Conservation (phyloP, 2,888 invertebrate species). For the Octonoba sinensis region DNA sequence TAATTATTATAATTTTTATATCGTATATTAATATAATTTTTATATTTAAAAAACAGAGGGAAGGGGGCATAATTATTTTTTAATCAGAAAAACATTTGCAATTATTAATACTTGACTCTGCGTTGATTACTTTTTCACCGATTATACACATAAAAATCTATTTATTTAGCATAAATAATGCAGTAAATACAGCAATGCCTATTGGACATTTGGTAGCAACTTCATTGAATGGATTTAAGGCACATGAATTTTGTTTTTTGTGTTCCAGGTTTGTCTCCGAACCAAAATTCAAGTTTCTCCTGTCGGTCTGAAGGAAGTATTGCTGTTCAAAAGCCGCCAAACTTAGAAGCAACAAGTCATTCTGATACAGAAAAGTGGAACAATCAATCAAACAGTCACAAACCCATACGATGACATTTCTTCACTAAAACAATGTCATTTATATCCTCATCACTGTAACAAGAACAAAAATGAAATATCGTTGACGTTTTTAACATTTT, state of each 20-base stretch:
- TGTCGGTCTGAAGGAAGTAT: slow-evolving; percentile 32
- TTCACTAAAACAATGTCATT: slow-evolving; percentile 1
- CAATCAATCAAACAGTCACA: slow-evolving; percentile 41
- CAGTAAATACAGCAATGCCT: too few species aligned
- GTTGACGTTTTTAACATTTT: slow-evolving; percentile 21
- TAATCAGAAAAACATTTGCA: too few species aligned
- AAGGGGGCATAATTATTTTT: too few species aligned
- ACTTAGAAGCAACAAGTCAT: slow-evolving; percentile 9
- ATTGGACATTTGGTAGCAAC: too few species aligned
- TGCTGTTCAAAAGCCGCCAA: slow-evolving; percentile 13
- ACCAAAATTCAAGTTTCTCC: slow-evolving; percentile 32
- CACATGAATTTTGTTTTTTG: neutral
- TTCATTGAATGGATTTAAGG: too few species aligned
- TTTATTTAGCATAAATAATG: too few species aligned
- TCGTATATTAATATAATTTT: too few species aligned
- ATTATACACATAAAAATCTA: too few species aligned
- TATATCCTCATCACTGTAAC: slow-evolving; percentile 14
- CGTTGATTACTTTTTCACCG: too few species aligned
- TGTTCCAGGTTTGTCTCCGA: slow-evolving; percentile 16
- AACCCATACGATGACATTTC: slow-evolving; percentile 45
- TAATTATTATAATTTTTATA: too few species aligned
- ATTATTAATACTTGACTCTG: too few species aligned
- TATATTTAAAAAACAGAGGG: too few species aligned
- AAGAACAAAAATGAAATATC: slow-evolving; percentile 15
- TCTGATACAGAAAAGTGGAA: slow-evolving; percentile 45